Evolutionary conservation across 2,797 vertebrate species (phyloP).

Genomic region (Amniataba percoides): DNA sequence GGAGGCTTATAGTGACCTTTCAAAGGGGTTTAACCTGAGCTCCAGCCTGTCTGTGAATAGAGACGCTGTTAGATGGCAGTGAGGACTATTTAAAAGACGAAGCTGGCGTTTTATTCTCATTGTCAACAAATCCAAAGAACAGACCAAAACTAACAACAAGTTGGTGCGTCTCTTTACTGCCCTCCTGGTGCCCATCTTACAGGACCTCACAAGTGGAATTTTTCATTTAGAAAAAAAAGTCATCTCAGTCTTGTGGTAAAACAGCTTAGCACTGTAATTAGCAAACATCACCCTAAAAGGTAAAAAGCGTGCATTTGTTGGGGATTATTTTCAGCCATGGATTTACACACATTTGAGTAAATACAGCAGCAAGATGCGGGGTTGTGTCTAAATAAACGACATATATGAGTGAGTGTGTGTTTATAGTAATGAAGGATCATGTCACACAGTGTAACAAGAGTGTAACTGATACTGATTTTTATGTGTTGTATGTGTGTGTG

Average conservation of each 20-base stretch:
- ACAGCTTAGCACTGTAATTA: background rate
- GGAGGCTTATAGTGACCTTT: background rate
- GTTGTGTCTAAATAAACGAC: background rate
- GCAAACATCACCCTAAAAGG: background rate
- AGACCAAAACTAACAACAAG: background rate
- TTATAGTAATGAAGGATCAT: background rate
- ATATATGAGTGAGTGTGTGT: conserved; percentile 2
- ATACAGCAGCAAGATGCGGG: background rate
- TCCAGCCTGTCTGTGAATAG: background rate
- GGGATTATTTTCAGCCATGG: background rate
- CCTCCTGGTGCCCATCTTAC: background rate
- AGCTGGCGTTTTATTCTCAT: background rate
- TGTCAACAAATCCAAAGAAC: conserved; percentile 1
- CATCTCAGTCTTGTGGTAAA: background rate
- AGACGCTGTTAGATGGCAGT: background rate
- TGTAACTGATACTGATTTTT: background rate
- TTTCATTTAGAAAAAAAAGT: too few species aligned
- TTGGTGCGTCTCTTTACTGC: background rate
- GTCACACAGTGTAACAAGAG: background rate
- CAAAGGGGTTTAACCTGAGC: background rate
- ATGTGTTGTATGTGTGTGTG: too few species aligned
- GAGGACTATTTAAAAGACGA: background rate
- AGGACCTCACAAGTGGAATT: too few species aligned
- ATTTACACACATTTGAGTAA: background rate
- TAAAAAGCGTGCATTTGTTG: background rate